phyloP scores from a whole-genome alignment of 2,888 invertebrate genomes.

The Stramonita haemastoma region DNA sequence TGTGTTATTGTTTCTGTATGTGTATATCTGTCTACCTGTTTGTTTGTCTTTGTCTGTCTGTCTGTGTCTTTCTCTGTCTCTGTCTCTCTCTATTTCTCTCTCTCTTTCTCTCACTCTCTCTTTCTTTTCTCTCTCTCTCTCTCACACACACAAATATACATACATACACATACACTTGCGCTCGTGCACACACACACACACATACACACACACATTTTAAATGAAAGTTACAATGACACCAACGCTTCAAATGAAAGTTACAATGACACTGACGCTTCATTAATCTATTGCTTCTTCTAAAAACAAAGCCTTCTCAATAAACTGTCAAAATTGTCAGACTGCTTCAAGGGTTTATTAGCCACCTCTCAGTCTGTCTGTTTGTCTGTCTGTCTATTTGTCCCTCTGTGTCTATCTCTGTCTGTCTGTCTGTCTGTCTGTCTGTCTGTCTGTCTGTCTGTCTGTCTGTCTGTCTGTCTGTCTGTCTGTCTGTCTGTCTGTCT shows the following conservation, averaged over 20 bases:
- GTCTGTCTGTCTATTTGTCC: no score
- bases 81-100: background rate
- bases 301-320: no score
- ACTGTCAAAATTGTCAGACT: no score
- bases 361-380: no score
- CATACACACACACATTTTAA: no score
- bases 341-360: no score
- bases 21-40: background rate
- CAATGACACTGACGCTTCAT: no score
- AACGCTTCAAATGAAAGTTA: no score
- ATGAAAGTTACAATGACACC: no score
- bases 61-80: background rate
- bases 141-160: background rate
- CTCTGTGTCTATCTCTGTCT: background rate
- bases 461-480: background rate
- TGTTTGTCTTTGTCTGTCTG: background rate
- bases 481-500: background rate
- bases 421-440: background rate
- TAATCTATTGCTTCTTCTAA: no score
- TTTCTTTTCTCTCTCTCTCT: background rate
- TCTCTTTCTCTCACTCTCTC: constrained; percentile 15
- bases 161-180: no score
- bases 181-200: no score
- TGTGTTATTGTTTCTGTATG: background rate
- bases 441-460: background rate